phyloP scores from a whole-genome alignment of 1,140 invertebrate genomes.

The Calephelis virginiensis region DNA sequence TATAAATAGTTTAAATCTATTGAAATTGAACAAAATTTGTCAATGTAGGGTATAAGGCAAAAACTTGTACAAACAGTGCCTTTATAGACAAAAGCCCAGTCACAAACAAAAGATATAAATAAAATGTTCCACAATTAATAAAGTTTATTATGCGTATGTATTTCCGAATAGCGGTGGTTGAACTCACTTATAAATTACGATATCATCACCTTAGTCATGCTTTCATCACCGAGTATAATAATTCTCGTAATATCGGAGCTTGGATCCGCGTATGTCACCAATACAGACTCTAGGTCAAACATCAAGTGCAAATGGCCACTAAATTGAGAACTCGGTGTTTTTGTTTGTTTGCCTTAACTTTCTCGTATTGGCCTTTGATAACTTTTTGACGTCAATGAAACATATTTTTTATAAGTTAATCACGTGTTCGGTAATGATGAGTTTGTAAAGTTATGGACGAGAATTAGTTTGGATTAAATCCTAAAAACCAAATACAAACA shows the following conservation, averaged over 20 bases:
- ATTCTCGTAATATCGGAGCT: conserved; percentile 18
- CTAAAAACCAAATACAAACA: too few relatives aligned
- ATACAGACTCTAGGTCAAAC: conserved; percentile 27
- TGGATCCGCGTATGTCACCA: conserved; percentile 17
- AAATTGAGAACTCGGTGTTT: conserved; percentile 24
- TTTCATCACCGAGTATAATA: conserved; percentile 28
- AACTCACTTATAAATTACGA: conserved; percentile 17
- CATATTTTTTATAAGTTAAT: conserved; percentile 12
- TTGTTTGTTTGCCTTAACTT: conserved; percentile 27
- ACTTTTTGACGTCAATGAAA: conserved; percentile 35
- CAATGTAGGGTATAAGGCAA: too few relatives aligned
- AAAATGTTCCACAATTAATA: too few relatives aligned
- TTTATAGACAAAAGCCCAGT: too few relatives aligned
- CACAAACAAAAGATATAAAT: too few relatives aligned
- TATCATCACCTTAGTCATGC: conserved; percentile 24
- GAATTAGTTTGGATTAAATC: too few relatives aligned
- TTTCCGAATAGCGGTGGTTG: neutral
- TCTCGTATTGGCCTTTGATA: conserved; percentile 30
- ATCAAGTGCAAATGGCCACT: conserved; percentile 27
- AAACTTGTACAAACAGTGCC: too few relatives aligned
- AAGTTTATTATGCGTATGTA: too few relatives aligned
- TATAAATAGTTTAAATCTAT: too few relatives aligned
- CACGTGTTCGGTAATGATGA: neutral
- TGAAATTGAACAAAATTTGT: too few relatives aligned
- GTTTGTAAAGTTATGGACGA: neutral